Base-by-base conservation (phyloP, 2,888 invertebrate species). In the Eumerus sabulonum region DNA sequence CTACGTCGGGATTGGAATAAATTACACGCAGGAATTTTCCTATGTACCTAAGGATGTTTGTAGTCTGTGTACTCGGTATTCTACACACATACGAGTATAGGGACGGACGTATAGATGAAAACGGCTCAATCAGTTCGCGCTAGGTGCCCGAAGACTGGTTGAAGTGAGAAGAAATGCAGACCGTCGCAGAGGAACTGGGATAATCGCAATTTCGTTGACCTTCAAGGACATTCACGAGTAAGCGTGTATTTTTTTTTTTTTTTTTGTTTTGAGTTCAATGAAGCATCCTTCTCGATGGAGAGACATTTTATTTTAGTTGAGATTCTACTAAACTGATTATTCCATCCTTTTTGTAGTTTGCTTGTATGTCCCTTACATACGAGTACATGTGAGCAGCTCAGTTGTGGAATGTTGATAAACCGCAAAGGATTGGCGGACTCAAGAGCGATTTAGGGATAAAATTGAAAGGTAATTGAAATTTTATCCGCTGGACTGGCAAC, bases 1-100 rank as follows among this genome's bases (percentile, higher is more conserved):
- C 85, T 84, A 83, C 81, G 83, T 83, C 83, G 82, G 84, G 84
- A 84, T 84, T 84, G 84, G 85, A 85, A 85, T 85, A 84, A 84
- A 84, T 84, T 85, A 84, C 76, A 82, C 77, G 74, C 73, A 77
- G 71, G 79, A 70, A 68, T 82, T 72, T 72, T 82, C 60, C 53
- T 81, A 77, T 82, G 44, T 82, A 74, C 77, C 45, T 13, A 56
- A 27, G 44, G 59, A 57, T 57, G 66, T 47, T 60, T 48, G 66
- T 70, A 57, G 56, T n/a, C 62, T 57, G 60, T 54, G 71, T 48
- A 56, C 35, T 27, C 7, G 27, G 27, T 2, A 27, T 7, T 27
- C 27, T 27, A 27, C 27, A 27, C 27, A 27, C 27, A 27, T 27
- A 27, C 27, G 27, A 27, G 27, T 40, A 51, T 60, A 70, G 57